These are phyloP conservation scores for Nerophis ophidion DNA, from an alignment of 2,113 vertebrate genomes.

Conservation along the genomic window DNA sequence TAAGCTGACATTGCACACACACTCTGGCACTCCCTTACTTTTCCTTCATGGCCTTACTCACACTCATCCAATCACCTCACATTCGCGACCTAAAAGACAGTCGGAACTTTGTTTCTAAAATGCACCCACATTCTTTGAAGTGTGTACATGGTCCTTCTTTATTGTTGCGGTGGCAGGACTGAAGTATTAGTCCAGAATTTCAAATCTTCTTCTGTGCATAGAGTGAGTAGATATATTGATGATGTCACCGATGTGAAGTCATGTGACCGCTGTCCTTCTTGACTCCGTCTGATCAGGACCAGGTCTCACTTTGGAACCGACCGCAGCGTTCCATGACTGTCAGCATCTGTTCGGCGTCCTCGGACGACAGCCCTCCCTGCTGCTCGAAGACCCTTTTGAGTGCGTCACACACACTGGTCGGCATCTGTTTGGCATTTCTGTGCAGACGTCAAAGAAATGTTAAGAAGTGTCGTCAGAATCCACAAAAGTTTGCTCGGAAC, in stretches of 20 bases:
- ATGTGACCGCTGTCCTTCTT: neutral
- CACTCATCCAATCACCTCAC: too few relatives aligned
- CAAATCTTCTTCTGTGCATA: neutral
- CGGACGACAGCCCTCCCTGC: constrained; percentile 71
- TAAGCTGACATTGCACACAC: too few relatives aligned
- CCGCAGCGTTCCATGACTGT: constrained; percentile 71
- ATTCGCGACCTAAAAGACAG: too few relatives aligned
- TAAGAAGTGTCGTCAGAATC: neutral
- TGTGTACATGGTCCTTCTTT: neutral
- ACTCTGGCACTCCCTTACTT: too few relatives aligned
- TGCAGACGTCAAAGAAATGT: neutral
- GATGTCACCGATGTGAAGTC: neutral
- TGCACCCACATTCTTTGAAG: too few relatives aligned
- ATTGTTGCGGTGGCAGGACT: neutral
- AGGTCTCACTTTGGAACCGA: constrained; percentile 91
- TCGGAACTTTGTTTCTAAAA: too few relatives aligned
- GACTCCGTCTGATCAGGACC: constrained; percentile 72
- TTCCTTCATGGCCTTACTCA: too few relatives aligned
- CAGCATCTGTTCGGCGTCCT: constrained; percentile 74
- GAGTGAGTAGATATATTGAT: neutral
- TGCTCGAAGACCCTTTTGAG: constrained; percentile 72
- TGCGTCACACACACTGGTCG: constrained; percentile 72
- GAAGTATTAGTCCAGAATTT: neutral
- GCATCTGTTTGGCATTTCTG: constrained; percentile 90
- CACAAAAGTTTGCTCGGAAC: constrained; percentile 22